phyloP scores from a whole-genome alignment of 2,888 invertebrate species.

The Limnephilus lunatus region DNA sequence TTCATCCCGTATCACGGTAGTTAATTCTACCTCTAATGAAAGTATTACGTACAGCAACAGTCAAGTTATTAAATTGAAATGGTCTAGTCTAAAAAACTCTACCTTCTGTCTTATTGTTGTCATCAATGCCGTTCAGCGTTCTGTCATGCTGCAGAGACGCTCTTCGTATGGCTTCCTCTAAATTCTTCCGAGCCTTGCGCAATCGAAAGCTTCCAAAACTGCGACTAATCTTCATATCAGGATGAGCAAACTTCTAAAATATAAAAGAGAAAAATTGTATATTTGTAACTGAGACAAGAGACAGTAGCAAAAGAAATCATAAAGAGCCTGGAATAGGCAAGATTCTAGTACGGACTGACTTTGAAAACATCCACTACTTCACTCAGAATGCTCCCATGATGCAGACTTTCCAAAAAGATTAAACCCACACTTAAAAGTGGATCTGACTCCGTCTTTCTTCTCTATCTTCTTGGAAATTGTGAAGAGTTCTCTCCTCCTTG shows the following conservation, averaged over 20 bases:
- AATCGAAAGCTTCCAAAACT: slow-evolving; percentile 71
- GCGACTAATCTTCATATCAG: slow-evolving; percentile 27
- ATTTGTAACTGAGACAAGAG: neutral
- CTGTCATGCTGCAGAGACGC: slow-evolving; percentile 71
- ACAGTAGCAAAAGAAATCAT: no score
- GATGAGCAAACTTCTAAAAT: slow-evolving; percentile 30
- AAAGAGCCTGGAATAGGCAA: no score
- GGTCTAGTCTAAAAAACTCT: neutral
- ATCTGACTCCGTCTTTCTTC: neutral
- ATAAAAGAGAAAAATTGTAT: neutral
- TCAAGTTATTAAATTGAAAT: neutral
- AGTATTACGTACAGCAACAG: neutral
- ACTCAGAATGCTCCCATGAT: neutral
- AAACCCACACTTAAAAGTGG: neutral
- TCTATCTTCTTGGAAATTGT: no score
- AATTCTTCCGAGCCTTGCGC: slow-evolving; percentile 75
- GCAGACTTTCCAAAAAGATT: neutral
- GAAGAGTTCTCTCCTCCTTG: neutral
- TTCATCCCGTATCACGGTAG: no score
- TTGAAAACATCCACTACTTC: neutral
- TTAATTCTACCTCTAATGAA: neutral
- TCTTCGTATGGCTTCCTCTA: slow-evolving; percentile 72
- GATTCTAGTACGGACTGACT: no score
- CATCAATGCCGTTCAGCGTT: neutral
- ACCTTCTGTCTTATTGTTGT: neutral